A percentile compares a stretch with the other conserved stretches of the same genome.
Conservation (phyloP, 2,797 vertebrate species). For the Poeciliopsis infans region DNA sequence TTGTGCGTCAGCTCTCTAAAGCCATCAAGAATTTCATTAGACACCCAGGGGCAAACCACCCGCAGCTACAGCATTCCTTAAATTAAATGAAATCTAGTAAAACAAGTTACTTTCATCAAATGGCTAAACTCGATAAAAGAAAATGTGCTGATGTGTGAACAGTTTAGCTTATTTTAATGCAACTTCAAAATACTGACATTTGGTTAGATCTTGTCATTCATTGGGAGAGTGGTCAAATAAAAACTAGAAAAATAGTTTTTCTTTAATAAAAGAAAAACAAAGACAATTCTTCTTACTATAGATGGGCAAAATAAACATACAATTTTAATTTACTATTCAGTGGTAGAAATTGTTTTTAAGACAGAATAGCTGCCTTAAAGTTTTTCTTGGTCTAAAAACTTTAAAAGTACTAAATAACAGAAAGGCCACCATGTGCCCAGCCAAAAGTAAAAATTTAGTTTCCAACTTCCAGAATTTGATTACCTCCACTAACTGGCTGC, state of each 20-base stretch:
- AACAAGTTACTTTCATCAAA: slow-evolving; percentile 58
- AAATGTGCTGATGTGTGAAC: slow-evolving; percentile 27
- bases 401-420: slow-evolving; percentile 55
- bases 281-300: background rate
- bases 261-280: background rate
- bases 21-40: slow-evolving; percentile 69
- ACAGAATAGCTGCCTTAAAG: slow-evolving; percentile 52
- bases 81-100: slow-evolving; percentile 67
- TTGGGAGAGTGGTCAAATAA: slow-evolving; percentile 10
- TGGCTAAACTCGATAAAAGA: slow-evolving; percentile 46
- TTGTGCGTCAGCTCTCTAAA: slow-evolving; percentile 74
- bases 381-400: slow-evolving; percentile 43
- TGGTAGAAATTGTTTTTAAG: slow-evolving; percentile 14
- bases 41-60: slow-evolving; percentile 61
- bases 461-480: slow-evolving; percentile 41
- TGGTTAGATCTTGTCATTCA: slow-evolving; percentile 30
- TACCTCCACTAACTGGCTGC: slow-evolving; percentile 46
- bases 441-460: slow-evolving; percentile 48
- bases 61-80: slow-evolving; percentile 53
- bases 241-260: background rate
- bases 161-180: slow-evolving; percentile 22
- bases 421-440: slow-evolving; percentile 31
- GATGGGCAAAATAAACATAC: background rate
- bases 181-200: slow-evolving; percentile 40
- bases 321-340: background rate